These are phyloP conservation scores for Oikopleura albicans DNA, from an alignment of 23 tunicate species.

Conservation along the genomic window DNA sequence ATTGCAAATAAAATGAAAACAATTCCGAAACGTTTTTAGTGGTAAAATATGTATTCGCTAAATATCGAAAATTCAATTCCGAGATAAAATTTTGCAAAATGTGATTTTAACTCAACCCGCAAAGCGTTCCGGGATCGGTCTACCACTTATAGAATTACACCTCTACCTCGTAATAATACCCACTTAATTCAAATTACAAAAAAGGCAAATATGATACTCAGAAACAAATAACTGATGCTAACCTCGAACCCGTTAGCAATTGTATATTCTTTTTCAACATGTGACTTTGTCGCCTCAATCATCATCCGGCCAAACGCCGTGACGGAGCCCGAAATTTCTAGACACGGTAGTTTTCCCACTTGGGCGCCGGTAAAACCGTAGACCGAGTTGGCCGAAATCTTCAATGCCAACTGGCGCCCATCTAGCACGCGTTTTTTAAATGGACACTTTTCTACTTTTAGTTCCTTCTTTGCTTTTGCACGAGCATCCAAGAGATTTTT, in stretches of 20 bases:
- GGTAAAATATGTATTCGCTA: too few relatives aligned
- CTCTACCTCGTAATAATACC: too few relatives aligned
- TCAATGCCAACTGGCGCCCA: conserved; percentile 72
- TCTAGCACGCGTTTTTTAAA: conserved; percentile 82
- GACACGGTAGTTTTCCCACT: conserved; percentile 75
- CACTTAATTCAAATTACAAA: too few relatives aligned
- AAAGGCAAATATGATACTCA: too few relatives aligned
- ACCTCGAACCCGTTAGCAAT: conserved; percentile 58
- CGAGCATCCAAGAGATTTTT: conserved; percentile 71
- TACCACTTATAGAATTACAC: too few relatives aligned
- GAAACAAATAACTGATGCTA: too few relatives aligned
- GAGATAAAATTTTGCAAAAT: too few relatives aligned
- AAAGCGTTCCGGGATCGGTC: too few relatives aligned
- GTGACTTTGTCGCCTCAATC: conserved; percentile 89
- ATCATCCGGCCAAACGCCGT: conserved; percentile 80
- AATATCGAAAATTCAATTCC: too few relatives aligned
- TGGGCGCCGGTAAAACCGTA: conserved; percentile 98
- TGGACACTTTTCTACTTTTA: conserved; percentile 86
- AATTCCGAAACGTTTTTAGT: too few relatives aligned
- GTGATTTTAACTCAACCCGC: too few relatives aligned
- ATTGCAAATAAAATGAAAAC: too few relatives aligned
- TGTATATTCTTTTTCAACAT: conserved; percentile 59
- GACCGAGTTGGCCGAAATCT: conserved; percentile 81
- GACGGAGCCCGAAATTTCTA: conserved; percentile 82
- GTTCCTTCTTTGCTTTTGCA: conserved; percentile 64